Percentiles rank a stretch among this genome's conserved stretches.
Evolutionary conservation across 2,888 invertebrate genomes (phyloP).

Genomic region (Plemyria rubiginata): DNA sequence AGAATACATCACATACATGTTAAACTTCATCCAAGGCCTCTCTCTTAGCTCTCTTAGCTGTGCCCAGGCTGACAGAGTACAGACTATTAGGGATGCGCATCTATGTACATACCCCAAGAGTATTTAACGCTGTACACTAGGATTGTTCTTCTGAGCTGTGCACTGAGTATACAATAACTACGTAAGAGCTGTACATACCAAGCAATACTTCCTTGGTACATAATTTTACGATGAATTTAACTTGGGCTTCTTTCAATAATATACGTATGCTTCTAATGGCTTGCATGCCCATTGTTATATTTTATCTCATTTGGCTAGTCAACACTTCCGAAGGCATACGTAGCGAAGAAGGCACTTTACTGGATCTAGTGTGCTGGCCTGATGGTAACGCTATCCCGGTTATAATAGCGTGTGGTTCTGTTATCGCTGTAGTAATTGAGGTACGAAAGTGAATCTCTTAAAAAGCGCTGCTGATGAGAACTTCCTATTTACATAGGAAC

Average conservation of each 20-base stretch:
- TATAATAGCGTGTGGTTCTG: constrained; percentile 70
- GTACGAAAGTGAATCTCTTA: constrained; percentile 44
- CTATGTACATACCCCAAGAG: no score
- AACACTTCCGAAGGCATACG: constrained; percentile 78
- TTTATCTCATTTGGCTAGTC: constrained; percentile 77
- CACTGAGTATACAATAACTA: no score
- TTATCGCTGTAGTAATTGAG: constrained; percentile 76
- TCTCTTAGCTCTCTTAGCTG: no score
- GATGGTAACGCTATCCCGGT: constrained; percentile 80
- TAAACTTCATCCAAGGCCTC: no score
- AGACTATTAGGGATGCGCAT: no score
- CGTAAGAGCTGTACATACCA: no score
- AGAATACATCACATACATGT: no score
- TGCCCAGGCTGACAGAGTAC: no score
- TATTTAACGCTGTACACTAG: no score
- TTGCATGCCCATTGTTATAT: constrained; percentile 76
- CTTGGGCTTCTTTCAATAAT: constrained; percentile 79
- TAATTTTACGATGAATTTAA: constrained; percentile 60
- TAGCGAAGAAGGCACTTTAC: constrained; percentile 74
- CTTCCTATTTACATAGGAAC: no score
- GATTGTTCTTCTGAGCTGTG: no score
- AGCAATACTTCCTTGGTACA: no score
- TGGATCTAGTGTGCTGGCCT: constrained; percentile 79
- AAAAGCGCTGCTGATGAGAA: not conserved
- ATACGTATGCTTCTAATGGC: constrained; percentile 77